Evolutionary conservation across 1,140 invertebrate species (phyloP).

Genomic region (Listronotus bonariensis): DNA sequence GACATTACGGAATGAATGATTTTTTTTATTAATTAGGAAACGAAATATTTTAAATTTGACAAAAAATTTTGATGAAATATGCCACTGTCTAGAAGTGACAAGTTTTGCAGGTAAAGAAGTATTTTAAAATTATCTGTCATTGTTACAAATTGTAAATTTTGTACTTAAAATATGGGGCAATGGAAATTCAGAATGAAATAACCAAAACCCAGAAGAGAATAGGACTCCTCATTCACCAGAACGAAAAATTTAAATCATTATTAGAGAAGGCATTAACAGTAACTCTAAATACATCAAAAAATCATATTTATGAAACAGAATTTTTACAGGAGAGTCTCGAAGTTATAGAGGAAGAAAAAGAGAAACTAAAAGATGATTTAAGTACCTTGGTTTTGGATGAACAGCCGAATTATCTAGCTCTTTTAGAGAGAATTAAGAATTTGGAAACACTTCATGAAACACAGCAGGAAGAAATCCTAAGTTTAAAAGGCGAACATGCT

Average conservation of each 20-base stretch:
- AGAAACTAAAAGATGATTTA: constrained; percentile 32
- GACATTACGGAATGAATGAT: constrained; percentile 13
- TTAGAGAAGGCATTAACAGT: constrained; percentile 32
- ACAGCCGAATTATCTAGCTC: background rate
- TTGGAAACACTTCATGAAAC: constrained; percentile 19
- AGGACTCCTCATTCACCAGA: constrained; percentile 30
- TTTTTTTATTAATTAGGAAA: no score
- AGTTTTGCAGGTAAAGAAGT: background rate
- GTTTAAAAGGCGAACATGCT: constrained; percentile 32
- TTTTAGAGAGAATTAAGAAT: constrained; percentile 19
- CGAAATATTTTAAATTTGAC: no score
- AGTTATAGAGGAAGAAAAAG: constrained; percentile 33
- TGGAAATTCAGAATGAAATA: constrained; percentile 41
- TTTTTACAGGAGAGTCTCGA: constrained; percentile 28
- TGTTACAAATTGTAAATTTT: constrained; percentile 7
- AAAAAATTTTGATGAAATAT: no score
- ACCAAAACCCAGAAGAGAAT: constrained; percentile 26
- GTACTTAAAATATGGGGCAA: constrained; percentile 13
- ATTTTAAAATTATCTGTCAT: background rate
- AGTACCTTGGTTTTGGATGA: constrained; percentile 4
- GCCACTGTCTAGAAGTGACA: background rate
- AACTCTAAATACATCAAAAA: constrained; percentile 20
- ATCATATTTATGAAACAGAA: constrained; percentile 10
- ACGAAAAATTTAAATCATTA: constrained; percentile 29
- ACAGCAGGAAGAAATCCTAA: constrained; percentile 26